Base-by-base conservation (phyloP, 1,140 invertebrate species). In the Drosophila sturtevanti region DNA sequence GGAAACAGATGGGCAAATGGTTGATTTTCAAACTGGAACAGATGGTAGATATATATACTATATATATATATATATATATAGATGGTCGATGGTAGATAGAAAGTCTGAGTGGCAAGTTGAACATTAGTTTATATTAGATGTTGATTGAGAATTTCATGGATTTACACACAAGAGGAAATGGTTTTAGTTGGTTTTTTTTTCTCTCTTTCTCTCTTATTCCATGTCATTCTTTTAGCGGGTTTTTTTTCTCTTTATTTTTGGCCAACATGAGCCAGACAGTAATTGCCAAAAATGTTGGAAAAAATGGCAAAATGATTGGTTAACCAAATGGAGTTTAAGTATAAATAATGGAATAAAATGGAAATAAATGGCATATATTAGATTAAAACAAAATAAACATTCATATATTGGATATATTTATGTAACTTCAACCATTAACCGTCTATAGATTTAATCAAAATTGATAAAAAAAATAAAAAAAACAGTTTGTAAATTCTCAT, bases 1-100 rank as follows among this genome's bases (percentile, higher is more conserved):
- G 21, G 48, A 63, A 34, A 61, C 66, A 73, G 71, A 71, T 73
- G 71, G 71, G 22, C 10, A 21, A 37, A 51, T 58, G 69, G 18
- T 22, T 31, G 54, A 24, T n/a, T 24, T 48, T 16, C 41, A 10
- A 21, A 16, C 7, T 21, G 69, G 9, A 64, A 64, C 69, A 73
- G 71, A 73, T 73, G 70, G 24, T 38, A 14, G 3, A 31, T 31
- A 31, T 7, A 31, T 31, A 31, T 7, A 31, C 22, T 31, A 31
- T 7, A 31, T 31, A 31, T 31, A 31, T 6, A 31, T 31, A 31
- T 31, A 0, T 31, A 31, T 31, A 31, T 31, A 6, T 6, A 31
- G 27, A 31, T 31, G 44, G 21, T 21, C 18, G 21, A 21, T 51
- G 44, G 21, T 21, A 51, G 21, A 21, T 51, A 51, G 44, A 51